Base-by-base conservation (phyloP, 2,113 vertebrate genomes). In the Cynopterus brachyotis region DNA sequence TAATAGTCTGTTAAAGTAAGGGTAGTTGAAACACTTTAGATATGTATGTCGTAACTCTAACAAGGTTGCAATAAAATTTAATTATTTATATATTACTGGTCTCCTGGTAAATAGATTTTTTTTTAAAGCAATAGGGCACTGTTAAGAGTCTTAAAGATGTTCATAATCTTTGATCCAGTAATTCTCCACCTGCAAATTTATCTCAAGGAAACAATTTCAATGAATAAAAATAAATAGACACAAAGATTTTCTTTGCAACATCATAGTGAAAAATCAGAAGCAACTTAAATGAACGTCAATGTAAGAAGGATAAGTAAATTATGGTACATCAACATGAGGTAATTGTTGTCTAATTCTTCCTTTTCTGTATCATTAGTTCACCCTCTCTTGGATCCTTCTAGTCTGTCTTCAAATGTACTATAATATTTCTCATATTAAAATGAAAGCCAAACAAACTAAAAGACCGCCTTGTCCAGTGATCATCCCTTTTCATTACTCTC, bases 101-200 rank as follows among this genome's bases (percentile, higher is more conserved):
- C 9, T 4, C 9, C 69, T 75, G 19, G 32, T 32, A 75, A 70
- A 67, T 55, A 66, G 20, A 80, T 59, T 76, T 94, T 30, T 95
- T 91, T 89, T 78, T 62, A 70, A 83, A 95, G 76, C 24, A 88
- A 81, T 16, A 78, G 37, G 12, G 1, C 35, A 80, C 6, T 70
- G 47, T 66, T 16, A 37, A 73, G 32, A 42, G 11, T 66, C 45
- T 92, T 94, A 90, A 96, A 96, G 85, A 89, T 81, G 26, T 90
- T 91, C 20, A 55, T 45, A 2, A 47, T 66, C 37, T 95, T 96
- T 90, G 80, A 75, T 70, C 40, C 26, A 90, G 40, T 37, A 78
- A 96, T 81, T 70, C 0, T 0, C n/a, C 17, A 42, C 9, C 10
- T 81, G 37, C 28, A 96, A 45, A 93, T 83, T 84, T 89, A 91